These are phyloP conservation scores for Helobdella robusta DNA, from an alignment of 2,888 invertebrate species.

Conservation along the genomic window DNA sequence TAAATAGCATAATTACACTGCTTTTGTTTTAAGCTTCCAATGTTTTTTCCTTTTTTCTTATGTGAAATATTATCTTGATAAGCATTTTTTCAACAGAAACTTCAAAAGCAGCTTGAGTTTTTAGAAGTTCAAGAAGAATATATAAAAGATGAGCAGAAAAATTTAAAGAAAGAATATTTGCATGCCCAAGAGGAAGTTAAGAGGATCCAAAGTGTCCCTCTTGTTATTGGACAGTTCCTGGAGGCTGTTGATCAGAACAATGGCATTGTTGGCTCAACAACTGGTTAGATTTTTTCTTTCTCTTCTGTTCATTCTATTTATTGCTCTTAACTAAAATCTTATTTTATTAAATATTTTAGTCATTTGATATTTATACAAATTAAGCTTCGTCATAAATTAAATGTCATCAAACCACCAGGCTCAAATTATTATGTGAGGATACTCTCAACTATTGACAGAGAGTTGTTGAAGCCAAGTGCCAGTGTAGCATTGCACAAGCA, in stretches of 20 bases:
- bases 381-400: background rate
- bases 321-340: background rate
- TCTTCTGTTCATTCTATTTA: background rate
- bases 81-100: conserved; percentile 59
- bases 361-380: too few relatives aligned
- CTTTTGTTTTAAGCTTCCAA: background rate
- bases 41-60: background rate
- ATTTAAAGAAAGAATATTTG: conserved; percentile 92
- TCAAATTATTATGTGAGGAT: conserved; percentile 99
- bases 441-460: conserved; percentile 91
- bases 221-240: conserved; percentile 96
- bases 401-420: conserved; percentile 55
- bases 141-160: conserved; percentile 96
- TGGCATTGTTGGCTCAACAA: conserved; percentile 96
- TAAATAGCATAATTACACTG: background rate
- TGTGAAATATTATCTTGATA: background rate
- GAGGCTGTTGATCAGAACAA: conserved; percentile 99
- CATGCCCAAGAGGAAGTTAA: conserved; percentile 91
- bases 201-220: conserved; percentile 93
- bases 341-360: too few relatives aligned
- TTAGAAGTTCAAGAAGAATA: conserved; percentile 97
- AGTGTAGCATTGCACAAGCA: conserved; percentile 97
- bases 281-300: conserved; percentile 56
- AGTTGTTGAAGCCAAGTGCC: conserved; percentile 90
- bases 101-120: conserved; percentile 80